Evolutionary conservation across 2,888 invertebrate genomes (phyloP).

Genomic region (Drosophila formosana): DNA sequence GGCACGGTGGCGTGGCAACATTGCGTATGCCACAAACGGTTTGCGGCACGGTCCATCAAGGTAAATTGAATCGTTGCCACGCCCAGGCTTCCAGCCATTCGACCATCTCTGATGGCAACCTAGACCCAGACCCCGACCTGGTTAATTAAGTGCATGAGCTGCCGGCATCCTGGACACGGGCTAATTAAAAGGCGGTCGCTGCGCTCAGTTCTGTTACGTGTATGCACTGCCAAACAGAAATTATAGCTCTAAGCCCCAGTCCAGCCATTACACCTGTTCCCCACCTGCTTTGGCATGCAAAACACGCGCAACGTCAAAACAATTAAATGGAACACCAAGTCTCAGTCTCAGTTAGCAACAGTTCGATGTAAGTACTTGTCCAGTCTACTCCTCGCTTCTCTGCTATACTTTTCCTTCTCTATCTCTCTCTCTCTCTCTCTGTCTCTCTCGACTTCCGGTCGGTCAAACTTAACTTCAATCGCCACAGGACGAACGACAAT

Average conservation of each 20-base stretch:
- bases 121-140: slow-evolving; percentile 15
- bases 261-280: slow-evolving; percentile 5
- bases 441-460: not conserved
- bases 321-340: slow-evolving; percentile 62
- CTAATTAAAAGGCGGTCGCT: slow-evolving; percentile 73
- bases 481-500: slow-evolving; percentile 44
- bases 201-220: slow-evolving; percentile 54
- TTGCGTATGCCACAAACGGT: not conserved
- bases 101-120: slow-evolving; percentile 4
- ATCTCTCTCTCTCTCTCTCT: not conserved
- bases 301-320: slow-evolving; percentile 70
- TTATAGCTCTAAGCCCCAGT: slow-evolving; percentile 40
- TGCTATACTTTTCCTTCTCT: too few relatives aligned
- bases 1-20: not conserved
- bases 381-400: slow-evolving; percentile 3
- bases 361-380: slow-evolving; percentile 13
- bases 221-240: slow-evolving; percentile 61
- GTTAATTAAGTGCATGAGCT: slow-evolving; percentile 59
- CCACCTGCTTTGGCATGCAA: slow-evolving; percentile 52
- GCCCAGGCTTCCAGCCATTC: slow-evolving; percentile 16
- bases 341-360: slow-evolving; percentile 6
- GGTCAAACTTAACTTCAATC: slow-evolving; percentile 37
- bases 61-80: slow-evolving; percentile 41
- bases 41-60: slow-evolving; percentile 10
- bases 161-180: slow-evolving; percentile 23